phyloP scores from a whole-genome alignment of 2,888 invertebrate genomes.

The Nasonia oneida region DNA sequence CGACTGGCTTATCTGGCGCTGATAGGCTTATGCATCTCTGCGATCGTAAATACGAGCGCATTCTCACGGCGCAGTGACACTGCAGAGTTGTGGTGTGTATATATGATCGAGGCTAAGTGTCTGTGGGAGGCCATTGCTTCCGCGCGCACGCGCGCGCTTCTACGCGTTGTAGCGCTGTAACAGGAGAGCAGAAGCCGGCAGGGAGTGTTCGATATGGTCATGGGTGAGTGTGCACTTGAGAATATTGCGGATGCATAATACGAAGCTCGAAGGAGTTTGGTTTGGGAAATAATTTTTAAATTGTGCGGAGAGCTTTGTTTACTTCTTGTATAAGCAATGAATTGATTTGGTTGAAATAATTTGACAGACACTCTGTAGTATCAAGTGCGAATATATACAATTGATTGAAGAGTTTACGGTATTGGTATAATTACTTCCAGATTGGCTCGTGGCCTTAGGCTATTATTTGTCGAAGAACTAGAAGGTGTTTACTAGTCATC shows the following conservation, averaged over 20 bases:
- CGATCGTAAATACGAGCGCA: constrained; percentile 21
- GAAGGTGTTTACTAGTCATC: too few species aligned
- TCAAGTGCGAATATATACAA: too few species aligned
- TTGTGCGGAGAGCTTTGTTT: too few species aligned
- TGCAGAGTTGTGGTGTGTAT: neutral
- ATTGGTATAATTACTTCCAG: too few species aligned
- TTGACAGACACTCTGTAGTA: too few species aligned
- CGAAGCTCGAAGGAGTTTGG: neutral
- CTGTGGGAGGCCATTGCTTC: neutral
- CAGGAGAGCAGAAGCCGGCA: constrained; percentile 22
- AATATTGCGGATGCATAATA: neutral
- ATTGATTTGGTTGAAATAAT: too few species aligned
- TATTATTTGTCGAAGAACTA: too few species aligned
- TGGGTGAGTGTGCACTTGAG: neutral
- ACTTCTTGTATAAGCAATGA: too few species aligned
- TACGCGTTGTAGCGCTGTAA: neutral
- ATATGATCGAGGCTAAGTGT: neutral
- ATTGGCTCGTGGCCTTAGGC: too few species aligned
- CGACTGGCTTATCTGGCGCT: neutral
- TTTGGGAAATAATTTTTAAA: too few species aligned
- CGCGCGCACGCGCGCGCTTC: constrained; percentile 35
- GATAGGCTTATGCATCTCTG: neutral
- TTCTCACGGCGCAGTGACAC: constrained; percentile 27
- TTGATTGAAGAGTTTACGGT: too few species aligned
- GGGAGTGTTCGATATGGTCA: neutral